Conservation (phyloP, 2,113 vertebrate genomes). For the Setophaga petechia region DNA sequence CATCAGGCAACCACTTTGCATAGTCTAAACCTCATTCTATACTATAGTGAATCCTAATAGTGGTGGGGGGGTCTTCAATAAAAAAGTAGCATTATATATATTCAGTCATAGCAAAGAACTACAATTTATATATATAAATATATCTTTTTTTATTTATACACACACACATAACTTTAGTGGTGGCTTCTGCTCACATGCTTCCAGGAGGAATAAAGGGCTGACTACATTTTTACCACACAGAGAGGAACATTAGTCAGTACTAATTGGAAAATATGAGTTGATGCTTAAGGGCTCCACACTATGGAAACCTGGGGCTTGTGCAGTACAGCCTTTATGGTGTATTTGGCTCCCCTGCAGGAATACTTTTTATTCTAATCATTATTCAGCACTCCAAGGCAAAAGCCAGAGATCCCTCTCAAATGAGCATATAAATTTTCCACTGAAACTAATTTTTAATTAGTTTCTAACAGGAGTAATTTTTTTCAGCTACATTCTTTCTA, state of each 20-base stretch:
- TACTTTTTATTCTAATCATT: slow-evolving; percentile 60
- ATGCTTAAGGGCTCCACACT: slow-evolving; percentile 44
- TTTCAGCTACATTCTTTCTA: slow-evolving; percentile 16
- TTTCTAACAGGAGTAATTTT: slow-evolving; percentile 16
- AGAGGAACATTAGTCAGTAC: slow-evolving; percentile 55
- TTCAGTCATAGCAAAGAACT: neutral
- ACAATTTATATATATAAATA: neutral
- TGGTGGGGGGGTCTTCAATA: neutral
- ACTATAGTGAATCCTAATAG: neutral
- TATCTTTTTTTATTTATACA: too few species aligned
- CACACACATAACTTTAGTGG: neutral
- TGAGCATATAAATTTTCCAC: slow-evolving; percentile 59
- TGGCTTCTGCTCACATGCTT: slow-evolving; percentile 48
- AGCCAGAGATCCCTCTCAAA: slow-evolving; percentile 56
- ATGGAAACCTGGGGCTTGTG: neutral
- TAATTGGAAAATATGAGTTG: slow-evolving; percentile 67
- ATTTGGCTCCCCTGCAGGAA: slow-evolving; percentile 56
- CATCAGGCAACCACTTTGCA: neutral
- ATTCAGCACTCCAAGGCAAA: slow-evolving; percentile 58
- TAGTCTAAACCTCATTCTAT: neutral
- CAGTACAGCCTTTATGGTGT: neutral
- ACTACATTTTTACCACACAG: slow-evolving; percentile 52
- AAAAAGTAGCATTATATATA: neutral
- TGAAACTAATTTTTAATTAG: slow-evolving; percentile 65
- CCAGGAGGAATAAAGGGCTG: slow-evolving; percentile 61